Evolutionary conservation across 2,797 vertebrate species (phyloP).

Genomic region (Fratercula arctica): DNA sequence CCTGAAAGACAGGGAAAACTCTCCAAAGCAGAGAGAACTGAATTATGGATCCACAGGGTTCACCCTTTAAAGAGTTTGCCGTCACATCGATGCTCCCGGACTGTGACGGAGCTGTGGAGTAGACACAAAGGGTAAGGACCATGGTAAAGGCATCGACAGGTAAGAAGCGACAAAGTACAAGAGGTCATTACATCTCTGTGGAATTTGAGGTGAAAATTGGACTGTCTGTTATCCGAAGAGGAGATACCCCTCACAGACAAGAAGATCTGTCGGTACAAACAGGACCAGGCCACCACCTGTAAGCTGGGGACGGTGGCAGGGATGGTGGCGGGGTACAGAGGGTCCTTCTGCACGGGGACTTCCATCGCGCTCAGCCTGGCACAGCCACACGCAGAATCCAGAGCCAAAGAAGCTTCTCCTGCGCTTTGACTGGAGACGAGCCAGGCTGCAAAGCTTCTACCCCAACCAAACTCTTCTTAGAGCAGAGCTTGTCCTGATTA

Average conservation of each 20-base stretch:
- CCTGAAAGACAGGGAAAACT: neutral
- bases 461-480: no score
- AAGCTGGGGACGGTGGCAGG: neutral
- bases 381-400: neutral
- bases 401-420: neutral
- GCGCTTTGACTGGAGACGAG: fast-evolving
- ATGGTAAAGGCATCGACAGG: fast-evolving
- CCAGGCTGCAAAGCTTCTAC: neutral
- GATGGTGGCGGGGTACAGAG: neutral
- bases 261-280: neutral
- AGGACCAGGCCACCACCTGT: neutral
- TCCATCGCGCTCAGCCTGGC: neutral
- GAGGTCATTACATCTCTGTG: no score
- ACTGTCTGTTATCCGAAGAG: neutral
- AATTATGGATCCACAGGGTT: no score
- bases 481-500: neutral
- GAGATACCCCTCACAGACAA: no score
- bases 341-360: neutral
- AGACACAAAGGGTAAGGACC: neutral
- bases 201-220: neutral
- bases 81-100: neutral
- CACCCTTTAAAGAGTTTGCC: neutral
- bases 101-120: neutral
- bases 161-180: neutral
- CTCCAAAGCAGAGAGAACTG: neutral